Conservation (phyloP, 2,888 invertebrate genomes). For the Eupithecia dodoneata region DNA sequence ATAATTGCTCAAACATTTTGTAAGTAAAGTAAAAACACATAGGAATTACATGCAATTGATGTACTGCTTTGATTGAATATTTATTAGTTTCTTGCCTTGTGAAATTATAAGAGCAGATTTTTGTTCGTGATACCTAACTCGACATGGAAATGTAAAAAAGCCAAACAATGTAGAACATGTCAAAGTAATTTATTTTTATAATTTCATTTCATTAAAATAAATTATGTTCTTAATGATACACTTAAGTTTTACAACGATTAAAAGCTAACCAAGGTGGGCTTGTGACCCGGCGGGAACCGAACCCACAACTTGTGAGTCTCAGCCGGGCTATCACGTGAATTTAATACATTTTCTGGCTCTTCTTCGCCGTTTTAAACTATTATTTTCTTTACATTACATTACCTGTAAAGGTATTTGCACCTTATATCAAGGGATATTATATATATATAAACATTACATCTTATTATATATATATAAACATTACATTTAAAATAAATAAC, state of each 20-base stretch:
- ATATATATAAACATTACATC: background rate
- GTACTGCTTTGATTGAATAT: background rate
- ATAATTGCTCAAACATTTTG: too few species aligned
- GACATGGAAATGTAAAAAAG: background rate
- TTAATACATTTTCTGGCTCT: background rate
- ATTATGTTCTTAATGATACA: slow-evolving; percentile 4
- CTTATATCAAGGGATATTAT: background rate
- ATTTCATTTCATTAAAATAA: slow-evolving; percentile 7
- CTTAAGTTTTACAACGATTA: background rate
- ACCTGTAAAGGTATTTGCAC: background rate
- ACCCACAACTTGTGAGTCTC: slow-evolving; percentile 1
- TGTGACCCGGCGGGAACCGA: slow-evolving; percentile 3
- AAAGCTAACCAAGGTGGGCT: slow-evolving; percentile 12
- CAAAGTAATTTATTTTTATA: slow-evolving; percentile 2
- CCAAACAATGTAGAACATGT: background rate
- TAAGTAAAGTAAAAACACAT: background rate
- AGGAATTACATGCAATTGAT: background rate
- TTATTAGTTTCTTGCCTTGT: background rate
- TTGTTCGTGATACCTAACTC: background rate
- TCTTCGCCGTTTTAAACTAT: background rate
- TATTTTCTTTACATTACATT: background rate
- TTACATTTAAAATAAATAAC: background rate
- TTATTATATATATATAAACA: background rate
- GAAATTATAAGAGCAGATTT: background rate
- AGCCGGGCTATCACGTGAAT: slow-evolving; percentile 1